phyloP scores from a whole-genome alignment of 2,797 vertebrate species.

The Acrocephalus scirpaceus region DNA sequence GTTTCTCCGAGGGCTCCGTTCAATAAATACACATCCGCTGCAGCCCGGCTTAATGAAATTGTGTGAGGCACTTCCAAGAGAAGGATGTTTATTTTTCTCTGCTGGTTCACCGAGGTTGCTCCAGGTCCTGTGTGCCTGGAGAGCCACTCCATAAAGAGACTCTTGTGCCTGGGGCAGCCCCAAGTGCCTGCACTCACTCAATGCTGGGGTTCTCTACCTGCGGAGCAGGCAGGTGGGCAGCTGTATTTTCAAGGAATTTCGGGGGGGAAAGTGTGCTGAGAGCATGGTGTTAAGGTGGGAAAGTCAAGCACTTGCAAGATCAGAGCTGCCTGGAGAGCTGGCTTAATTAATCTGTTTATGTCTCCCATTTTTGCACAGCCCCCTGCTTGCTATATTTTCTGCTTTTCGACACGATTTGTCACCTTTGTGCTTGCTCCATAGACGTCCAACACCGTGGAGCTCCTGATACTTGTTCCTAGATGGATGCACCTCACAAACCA shows the following conservation, averaged over 20 bases:
- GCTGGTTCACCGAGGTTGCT: not conserved
- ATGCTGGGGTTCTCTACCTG: not conserved
- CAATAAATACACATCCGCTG: constrained; percentile 32
- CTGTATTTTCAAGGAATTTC: not conserved
- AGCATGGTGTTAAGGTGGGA: constrained; percentile 23
- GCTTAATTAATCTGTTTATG: constrained; percentile 30
- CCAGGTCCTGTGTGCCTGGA: not conserved
- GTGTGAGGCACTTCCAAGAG: not conserved
- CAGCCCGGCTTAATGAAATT: constrained; percentile 25
- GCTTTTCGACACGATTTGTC: not conserved
- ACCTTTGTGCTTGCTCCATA: not conserved
- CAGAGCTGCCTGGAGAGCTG: not conserved
- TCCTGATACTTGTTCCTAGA: not conserved
- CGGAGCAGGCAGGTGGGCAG: accelerated
- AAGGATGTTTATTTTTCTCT: constrained; percentile 60
- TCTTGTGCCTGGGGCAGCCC: constrained; percentile 1
- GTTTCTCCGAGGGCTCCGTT: constrained; percentile 2
- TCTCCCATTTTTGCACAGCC: not conserved
- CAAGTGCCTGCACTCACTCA: constrained; percentile 28
- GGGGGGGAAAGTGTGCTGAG: not conserved
- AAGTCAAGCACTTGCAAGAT: not conserved
- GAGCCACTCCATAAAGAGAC: not conserved
- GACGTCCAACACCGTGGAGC: accelerated
- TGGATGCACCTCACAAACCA: not conserved
- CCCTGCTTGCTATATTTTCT: not conserved